phyloP scores from a whole-genome alignment of 1,140 invertebrate species.

The Pissodes strobi region DNA sequence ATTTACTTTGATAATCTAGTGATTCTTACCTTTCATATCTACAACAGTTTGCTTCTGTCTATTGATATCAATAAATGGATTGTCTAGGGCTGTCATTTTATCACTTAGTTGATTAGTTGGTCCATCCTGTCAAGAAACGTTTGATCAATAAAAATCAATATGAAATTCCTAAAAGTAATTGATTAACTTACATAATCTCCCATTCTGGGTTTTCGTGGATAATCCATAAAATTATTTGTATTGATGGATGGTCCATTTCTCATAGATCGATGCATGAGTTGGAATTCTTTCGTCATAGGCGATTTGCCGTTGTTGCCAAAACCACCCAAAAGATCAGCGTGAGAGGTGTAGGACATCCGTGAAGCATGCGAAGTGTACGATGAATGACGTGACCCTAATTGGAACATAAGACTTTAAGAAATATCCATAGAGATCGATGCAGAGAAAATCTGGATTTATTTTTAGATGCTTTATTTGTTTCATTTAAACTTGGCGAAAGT shows the following conservation, averaged over 20 bases:
- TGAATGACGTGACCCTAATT: conserved; percentile 79
- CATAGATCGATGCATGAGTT: conserved; percentile 74
- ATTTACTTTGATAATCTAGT: too few species aligned
- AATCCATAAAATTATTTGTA: conserved; percentile 65
- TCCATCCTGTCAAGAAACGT: conserved; percentile 46
- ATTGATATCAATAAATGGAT: conserved; percentile 84
- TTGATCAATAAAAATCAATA: not conserved
- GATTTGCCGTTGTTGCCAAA: conserved; percentile 67
- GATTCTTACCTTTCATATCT: conserved; percentile 89
- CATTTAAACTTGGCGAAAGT: too few species aligned
- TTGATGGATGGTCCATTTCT: conserved; percentile 66
- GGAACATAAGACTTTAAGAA: conserved; percentile 13
- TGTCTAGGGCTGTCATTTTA: conserved; percentile 86
- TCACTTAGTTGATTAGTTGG: conserved; percentile 51
- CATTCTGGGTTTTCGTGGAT: conserved; percentile 68
- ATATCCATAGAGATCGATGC: not conserved
- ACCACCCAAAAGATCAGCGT: conserved; percentile 83
- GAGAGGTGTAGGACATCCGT: conserved; percentile 89
- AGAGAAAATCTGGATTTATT: not conserved
- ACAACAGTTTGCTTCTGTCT: conserved; percentile 85
- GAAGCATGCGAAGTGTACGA: conserved; percentile 94
- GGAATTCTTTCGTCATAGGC: conserved; percentile 80
- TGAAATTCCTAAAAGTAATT: too few species aligned
- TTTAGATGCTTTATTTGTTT: too few species aligned
- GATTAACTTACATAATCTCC: conserved; percentile 71